Evolutionary conservation across 2,888 invertebrate genomes (phyloP), one percentile per base, ranked within the genome.

Genomic region (Folsomia candida): DNA sequence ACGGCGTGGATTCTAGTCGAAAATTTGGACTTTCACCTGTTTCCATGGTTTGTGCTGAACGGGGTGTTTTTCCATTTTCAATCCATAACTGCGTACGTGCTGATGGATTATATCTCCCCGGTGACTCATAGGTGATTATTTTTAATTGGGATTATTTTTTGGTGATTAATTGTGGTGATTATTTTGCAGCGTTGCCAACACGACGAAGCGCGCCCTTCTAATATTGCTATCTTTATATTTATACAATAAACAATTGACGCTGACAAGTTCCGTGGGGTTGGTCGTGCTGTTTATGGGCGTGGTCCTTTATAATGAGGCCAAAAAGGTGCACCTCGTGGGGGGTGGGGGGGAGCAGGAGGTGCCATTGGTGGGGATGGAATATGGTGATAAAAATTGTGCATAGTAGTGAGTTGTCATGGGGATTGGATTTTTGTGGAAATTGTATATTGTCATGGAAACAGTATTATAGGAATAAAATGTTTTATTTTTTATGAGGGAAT

Each of bases 11-110:
- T 90, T 73, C 83, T 91, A 81, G 88, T 90, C 65, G 89, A 90
- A 84, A 83, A 85, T 70, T 83, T 87, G 14, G 82, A 81, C 29
- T 75, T 81, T 29, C 86, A 87, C 78, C 82, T 87, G 69, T 83
- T 82, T 70, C 82, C 86, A 57, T 87, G 87, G 74, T 88, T 89
- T 81, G 82, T 90, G 66, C 83, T 90, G 20, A 90, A 91, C 82
- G 91, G 91, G 67, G 81, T 90, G 29, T 90, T 90, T 83, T 91
- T 91, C 83, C 91, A 91, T 83, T 89, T 89, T 81, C 91, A 91
- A 86, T 90, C 90, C 82, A 90, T 91, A 81, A 89, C 90, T 58
- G 91, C 91, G 4, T 91, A 91, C 82, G 90, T 90, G 73, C 86
- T 91, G 74, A 90, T 91, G 89, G 89, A 89, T 81, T 90, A 90